These are phyloP conservation scores for Schrankia costaestrigalis DNA, from an alignment of 2,888 invertebrate genomes.

Conservation along the genomic window DNA sequence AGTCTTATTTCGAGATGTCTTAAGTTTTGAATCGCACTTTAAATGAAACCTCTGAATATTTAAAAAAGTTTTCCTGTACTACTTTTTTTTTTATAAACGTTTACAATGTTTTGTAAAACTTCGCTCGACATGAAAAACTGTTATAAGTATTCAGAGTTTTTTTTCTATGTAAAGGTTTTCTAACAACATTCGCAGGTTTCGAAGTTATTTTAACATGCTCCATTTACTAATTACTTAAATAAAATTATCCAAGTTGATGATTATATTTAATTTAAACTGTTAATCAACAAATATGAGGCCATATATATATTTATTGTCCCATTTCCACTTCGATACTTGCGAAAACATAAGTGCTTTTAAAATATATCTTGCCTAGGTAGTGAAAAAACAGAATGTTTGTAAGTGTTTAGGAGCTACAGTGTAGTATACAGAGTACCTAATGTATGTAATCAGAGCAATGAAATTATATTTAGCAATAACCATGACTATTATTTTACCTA, in stretches of 20 bases:
- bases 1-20: too few relatives aligned
- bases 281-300: too few relatives aligned
- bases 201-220: neutral
- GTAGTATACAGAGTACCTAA: constrained; percentile 38
- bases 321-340: constrained; percentile 2
- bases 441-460: constrained; percentile 64
- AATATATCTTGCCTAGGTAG: constrained; percentile 29
- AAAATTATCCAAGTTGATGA: neutral
- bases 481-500: too few relatives aligned
- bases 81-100: too few relatives aligned
- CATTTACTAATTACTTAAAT: neutral
- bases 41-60: too few relatives aligned
- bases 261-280: too few relatives aligned
- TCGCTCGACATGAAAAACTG: neutral
- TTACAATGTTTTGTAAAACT: neutral
- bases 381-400: constrained; percentile 23
- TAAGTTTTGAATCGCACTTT: too few relatives aligned
- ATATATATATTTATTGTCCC: too few relatives aligned
- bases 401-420: constrained; percentile 25
- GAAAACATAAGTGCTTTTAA: constrained; percentile 10
- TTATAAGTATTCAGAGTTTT: neutral
- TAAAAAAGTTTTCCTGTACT: too few relatives aligned
- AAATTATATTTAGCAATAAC: constrained; percentile 68
- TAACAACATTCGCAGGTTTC: constrained; percentile 2
- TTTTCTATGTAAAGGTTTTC: too few relatives aligned